Conservation (phyloP, 2,113 vertebrate species). For the Cyprinodon tularosa region DNA sequence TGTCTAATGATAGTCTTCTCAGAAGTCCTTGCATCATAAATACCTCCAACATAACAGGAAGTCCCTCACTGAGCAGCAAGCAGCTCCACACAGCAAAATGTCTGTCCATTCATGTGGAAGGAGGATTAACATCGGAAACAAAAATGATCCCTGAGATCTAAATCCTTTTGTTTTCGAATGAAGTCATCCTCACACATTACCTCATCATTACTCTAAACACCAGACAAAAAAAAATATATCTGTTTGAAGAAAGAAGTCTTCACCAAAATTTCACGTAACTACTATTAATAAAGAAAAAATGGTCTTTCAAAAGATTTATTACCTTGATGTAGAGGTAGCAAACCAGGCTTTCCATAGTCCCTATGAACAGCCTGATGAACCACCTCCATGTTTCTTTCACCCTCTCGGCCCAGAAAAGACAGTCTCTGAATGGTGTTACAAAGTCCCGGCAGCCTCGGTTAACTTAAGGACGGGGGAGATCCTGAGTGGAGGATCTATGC, state of each 20-base stretch:
- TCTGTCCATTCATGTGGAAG: slow-evolving; percentile 17
- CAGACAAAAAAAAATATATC: slow-evolving; percentile 36
- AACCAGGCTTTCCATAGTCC: slow-evolving; percentile 68
- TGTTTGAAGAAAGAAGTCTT: slow-evolving; percentile 30
- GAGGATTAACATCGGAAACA: slow-evolving; percentile 3
- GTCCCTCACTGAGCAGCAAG: slow-evolving; percentile 20
- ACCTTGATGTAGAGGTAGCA: slow-evolving; percentile 72
- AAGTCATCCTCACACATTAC: slow-evolving; percentile 14
- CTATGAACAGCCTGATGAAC: slow-evolving; percentile 62
- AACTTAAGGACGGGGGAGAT: slow-evolving; percentile 53
- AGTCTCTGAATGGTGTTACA: slow-evolving; percentile 23
- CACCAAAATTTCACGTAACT: background rate
- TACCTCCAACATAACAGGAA: slow-evolving; percentile 65
- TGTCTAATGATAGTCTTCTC: slow-evolving; percentile 74
- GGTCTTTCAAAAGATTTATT: slow-evolving; percentile 33
- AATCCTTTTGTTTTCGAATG: slow-evolving; percentile 9
- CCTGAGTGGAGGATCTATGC: slow-evolving; percentile 49
- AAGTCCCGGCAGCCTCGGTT: slow-evolving; percentile 44
- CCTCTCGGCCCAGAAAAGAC: slow-evolving; percentile 16
- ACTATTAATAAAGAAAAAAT: background rate
- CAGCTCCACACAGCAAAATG: slow-evolving; percentile 1
- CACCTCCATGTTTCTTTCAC: slow-evolving; percentile 71
- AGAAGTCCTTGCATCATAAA: slow-evolving; percentile 70
- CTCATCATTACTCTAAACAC: slow-evolving; percentile 25
- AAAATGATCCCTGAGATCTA: background rate